A percentile compares a stretch with the other conserved stretches of the same genome.
These are phyloP conservation scores for Ichneumon xanthorius DNA, from an alignment of 2,888 invertebrate species.

Conservation along the genomic window DNA sequence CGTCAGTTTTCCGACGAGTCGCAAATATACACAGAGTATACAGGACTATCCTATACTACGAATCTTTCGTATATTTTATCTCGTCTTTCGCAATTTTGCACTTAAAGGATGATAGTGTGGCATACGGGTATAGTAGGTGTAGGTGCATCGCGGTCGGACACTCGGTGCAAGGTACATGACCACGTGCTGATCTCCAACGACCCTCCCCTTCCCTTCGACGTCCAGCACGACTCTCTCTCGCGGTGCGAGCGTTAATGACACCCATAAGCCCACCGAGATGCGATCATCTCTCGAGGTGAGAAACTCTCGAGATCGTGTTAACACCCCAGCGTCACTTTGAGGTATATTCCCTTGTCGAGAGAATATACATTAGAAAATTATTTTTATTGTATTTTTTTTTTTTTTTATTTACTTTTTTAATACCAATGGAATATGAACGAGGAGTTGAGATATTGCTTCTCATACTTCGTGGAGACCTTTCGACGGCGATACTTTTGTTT, in stretches of 20 bases:
- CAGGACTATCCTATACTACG: background rate
- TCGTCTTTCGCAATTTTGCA: slow-evolving; percentile 47
- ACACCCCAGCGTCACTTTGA: slow-evolving; percentile 64
- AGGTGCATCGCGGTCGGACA: slow-evolving; percentile 54
- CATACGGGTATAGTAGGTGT: slow-evolving; percentile 1
- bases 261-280: slow-evolving; percentile 37
- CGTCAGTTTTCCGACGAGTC: slow-evolving; percentile 27
- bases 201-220: slow-evolving; percentile 38
- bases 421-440: slow-evolving; percentile 40
- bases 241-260: slow-evolving; percentile 64
- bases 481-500: background rate
- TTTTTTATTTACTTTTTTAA: background rate
- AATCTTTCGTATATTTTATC: slow-evolving; percentile 13
- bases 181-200: slow-evolving; percentile 60
- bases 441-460: slow-evolving; percentile 4
- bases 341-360: slow-evolving; percentile 58
- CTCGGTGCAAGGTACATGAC: slow-evolving; percentile 51
- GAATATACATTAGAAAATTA: slow-evolving; percentile 32
- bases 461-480: background rate
- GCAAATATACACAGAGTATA: slow-evolving; percentile 14
- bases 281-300: slow-evolving; percentile 67
- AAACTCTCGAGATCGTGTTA: slow-evolving; percentile 64
- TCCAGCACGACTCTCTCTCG: background rate
- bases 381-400: background rate
- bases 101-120: slow-evolving; percentile 26